phyloP scores from a whole-genome alignment of 2,888 invertebrate species.

The Listrodromus nycthemerus region DNA sequence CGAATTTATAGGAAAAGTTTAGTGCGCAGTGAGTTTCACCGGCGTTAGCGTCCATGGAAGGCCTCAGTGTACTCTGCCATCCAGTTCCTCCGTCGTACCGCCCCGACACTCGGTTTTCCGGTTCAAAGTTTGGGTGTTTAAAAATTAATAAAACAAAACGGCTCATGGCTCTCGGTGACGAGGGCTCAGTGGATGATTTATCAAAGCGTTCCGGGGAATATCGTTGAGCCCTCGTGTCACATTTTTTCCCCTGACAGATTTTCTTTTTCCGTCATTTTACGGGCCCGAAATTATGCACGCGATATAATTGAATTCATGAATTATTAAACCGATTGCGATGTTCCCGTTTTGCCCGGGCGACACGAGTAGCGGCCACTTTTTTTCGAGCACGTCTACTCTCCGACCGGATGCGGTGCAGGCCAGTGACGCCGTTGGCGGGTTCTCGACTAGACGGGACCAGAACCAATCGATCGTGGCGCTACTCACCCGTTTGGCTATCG shows the following conservation, averaged over 20 bases:
- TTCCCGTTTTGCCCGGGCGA: constrained; percentile 9
- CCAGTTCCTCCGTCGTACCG: constrained; percentile 10
- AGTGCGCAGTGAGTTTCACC: constrained; percentile 28
- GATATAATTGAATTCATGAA: constrained; percentile 30
- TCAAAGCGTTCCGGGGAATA: constrained; percentile 30
- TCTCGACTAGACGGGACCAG: constrained; percentile 17
- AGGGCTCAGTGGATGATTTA: constrained; percentile 44
- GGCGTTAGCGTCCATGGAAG: background rate
- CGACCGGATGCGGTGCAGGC: background rate
- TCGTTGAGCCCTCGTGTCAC: constrained; percentile 31
- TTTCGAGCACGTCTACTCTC: background rate
- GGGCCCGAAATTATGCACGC: constrained; percentile 16
- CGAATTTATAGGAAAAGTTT: constrained; percentile 68
- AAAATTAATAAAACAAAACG: constrained; percentile 63
- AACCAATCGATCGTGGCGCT: constrained; percentile 36
- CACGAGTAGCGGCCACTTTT: background rate
- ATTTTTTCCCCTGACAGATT: constrained; percentile 33
- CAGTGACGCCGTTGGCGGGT: constrained; percentile 7
- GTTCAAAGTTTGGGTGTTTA: constrained; percentile 56
- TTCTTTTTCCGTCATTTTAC: constrained; percentile 21
- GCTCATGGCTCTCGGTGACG: constrained; percentile 3
- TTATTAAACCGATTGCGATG: background rate
- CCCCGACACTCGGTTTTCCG: constrained; percentile 14
- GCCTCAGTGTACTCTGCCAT: background rate
- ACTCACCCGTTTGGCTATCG: constrained; percentile 42